These are phyloP conservation scores for Macropodus opercularis DNA, from an alignment of 2,797 vertebrate species.

Conservation along the genomic window DNA sequence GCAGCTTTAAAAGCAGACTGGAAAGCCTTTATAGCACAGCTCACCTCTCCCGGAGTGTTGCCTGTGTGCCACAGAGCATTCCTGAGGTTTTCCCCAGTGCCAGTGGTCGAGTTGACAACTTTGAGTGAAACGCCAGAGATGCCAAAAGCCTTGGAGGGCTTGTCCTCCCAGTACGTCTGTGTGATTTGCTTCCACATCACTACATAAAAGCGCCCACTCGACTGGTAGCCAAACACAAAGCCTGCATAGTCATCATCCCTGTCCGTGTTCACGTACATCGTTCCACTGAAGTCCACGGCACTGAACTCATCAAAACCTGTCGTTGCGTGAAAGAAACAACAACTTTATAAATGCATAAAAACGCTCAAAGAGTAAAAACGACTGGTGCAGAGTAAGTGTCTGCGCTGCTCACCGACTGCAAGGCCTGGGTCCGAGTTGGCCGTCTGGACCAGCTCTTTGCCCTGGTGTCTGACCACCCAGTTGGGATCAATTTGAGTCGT, in stretches of 20 bases:
- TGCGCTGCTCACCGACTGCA: conserved; percentile 89
- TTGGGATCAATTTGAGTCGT: conserved; percentile 98
- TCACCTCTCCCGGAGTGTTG: conserved; percentile 94
- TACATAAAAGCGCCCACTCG: conserved; percentile 95
- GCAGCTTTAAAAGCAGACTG: conserved; percentile 11
- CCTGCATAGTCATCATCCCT: conserved; percentile 97
- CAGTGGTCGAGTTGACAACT: conserved; percentile 97
- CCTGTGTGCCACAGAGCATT: conserved; percentile 99
- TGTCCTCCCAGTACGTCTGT: conserved; percentile 98
- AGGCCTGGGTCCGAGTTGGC: conserved; percentile 98
- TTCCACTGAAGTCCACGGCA: conserved; percentile 97
- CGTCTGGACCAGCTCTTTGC: conserved; percentile 97
- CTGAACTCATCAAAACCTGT: conserved; percentile 95
- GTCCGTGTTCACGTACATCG: conserved; percentile 98
- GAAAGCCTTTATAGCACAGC: conserved; percentile 16
- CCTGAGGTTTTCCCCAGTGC: conserved; percentile 91
- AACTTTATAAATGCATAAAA: neutral
- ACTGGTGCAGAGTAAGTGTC: neutral
- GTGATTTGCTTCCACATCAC: conserved; percentile 99
- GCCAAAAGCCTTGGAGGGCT: conserved; percentile 95
- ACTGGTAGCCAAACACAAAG: conserved; percentile 98
- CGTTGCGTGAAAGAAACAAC: neutral
- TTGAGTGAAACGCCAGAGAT: conserved; percentile 98
- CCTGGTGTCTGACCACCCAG: conserved; percentile 98
- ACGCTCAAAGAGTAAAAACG: neutral